These are phyloP conservation scores for Trachythela sp. DNA, from an alignment of 64 coral and sea anemone species.

Conservation along the genomic window DNA sequence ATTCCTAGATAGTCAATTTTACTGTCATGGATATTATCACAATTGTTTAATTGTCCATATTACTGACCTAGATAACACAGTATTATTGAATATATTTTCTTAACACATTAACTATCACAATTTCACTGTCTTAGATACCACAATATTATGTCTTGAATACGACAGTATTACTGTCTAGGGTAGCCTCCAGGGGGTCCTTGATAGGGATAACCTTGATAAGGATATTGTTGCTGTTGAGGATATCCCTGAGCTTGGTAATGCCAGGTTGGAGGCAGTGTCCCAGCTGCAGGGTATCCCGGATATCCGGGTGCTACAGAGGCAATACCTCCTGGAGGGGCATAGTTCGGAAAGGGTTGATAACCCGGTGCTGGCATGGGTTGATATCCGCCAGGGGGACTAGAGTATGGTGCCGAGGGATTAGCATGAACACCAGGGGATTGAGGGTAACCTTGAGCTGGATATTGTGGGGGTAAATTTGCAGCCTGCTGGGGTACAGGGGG, in stretches of 20 bases:
- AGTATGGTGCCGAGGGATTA: not conserved
- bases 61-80: too few species aligned
- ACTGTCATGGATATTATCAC: too few species aligned
- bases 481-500: not conserved
- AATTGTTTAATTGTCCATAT: too few species aligned
- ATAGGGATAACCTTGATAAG: not conserved
- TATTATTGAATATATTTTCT: too few species aligned
- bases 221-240: not conserved
- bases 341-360: not conserved
- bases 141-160: too few species aligned
- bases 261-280: not conserved
- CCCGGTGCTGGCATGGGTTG: not conserved
- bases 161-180: not conserved
- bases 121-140: too few species aligned
- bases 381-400: not conserved
- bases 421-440: not conserved
- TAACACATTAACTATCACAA: too few species aligned
- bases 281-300: not conserved
- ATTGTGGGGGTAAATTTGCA: not conserved
- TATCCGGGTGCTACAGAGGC: not conserved
- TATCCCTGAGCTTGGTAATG: conserved; percentile 16
- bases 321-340: conserved; percentile 7
- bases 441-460: not conserved
- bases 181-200: not conserved
- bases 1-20: too few species aligned